phyloP scores from a whole-genome alignment of 2,113 vertebrate species.

The Amazona guildingii region DNA sequence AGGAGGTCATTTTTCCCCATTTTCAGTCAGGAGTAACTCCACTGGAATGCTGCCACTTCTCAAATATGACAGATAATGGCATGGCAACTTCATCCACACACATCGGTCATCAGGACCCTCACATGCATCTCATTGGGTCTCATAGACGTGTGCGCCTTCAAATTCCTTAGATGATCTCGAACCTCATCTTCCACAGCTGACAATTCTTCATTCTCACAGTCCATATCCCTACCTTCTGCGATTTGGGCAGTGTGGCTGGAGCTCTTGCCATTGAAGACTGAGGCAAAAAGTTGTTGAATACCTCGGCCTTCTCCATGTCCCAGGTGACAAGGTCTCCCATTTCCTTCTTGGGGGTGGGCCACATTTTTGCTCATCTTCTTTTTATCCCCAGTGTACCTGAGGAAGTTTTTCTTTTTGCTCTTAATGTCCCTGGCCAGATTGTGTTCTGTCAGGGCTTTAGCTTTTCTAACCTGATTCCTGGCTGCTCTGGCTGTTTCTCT shows the following conservation, averaged over 20 bases:
- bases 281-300: neutral
- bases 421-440: neutral
- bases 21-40: neutral
- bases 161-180: neutral
- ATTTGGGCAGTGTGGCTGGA: neutral
- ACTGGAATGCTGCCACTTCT: neutral
- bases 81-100: neutral
- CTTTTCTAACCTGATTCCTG: neutral
- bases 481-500: neutral
- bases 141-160: neutral
- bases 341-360: neutral
- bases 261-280: neutral
- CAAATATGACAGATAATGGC: neutral
- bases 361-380: neutral
- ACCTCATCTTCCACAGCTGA: neutral
- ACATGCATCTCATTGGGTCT: neutral
- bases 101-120: neutral
- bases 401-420: neutral
- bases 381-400: neutral
- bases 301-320: neutral
- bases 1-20: neutral
- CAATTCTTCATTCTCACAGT: neutral
- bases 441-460: neutral
- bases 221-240: neutral
- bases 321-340: neutral